phyloP scores from a whole-genome alignment of 2,888 invertebrate species.

The Catotricha subobsoleta region DNA sequence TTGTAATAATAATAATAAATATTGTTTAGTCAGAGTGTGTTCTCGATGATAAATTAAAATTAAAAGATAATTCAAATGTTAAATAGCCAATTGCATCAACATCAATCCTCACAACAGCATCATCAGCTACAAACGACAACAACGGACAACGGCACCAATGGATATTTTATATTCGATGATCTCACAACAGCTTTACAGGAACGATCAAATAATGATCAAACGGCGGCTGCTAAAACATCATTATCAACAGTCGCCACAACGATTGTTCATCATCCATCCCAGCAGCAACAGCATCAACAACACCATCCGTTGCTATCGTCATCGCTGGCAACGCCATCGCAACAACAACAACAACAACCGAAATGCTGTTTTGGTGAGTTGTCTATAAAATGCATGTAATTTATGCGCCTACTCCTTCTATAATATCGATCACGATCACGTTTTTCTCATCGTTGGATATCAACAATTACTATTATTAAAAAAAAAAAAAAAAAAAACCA shows the following conservation, averaged over 20 bases:
- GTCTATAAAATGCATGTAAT: neutral
- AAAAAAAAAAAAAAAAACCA: neutral
- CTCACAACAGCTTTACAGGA: slow-evolving; percentile 13
- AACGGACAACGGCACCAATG: slow-evolving; percentile 4
- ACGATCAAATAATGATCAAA: slow-evolving; percentile 11
- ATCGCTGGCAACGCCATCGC: slow-evolving; percentile 16
- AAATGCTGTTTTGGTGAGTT: slow-evolving; percentile 30
- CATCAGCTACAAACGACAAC: slow-evolving; percentile 9
- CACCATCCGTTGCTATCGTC: slow-evolving; percentile 1
- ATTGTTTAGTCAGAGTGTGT: neutral
- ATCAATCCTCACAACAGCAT: neutral
- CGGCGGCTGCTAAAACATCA: slow-evolving; percentile 6
- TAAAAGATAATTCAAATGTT: slow-evolving; percentile 13
- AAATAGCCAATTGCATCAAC: slow-evolving; percentile 11
- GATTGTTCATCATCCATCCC: neutral
- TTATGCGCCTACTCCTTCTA: slow-evolving; percentile 4
- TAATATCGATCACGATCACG: slow-evolving; percentile 2
- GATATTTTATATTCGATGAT: slow-evolving; percentile 14
- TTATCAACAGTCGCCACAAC: too few relatives aligned
- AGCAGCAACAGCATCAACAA: slow-evolving; percentile 11
- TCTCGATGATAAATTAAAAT: slow-evolving; percentile 1
- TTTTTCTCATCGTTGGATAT: slow-evolving; percentile 2
- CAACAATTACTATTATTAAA: neutral
- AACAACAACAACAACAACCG: slow-evolving; percentile 10
- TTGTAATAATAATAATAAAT: neutral